Evolutionary conservation across 1,140 invertebrate genomes (phyloP).

Genomic region (Megalonaias nervosa): DNA sequence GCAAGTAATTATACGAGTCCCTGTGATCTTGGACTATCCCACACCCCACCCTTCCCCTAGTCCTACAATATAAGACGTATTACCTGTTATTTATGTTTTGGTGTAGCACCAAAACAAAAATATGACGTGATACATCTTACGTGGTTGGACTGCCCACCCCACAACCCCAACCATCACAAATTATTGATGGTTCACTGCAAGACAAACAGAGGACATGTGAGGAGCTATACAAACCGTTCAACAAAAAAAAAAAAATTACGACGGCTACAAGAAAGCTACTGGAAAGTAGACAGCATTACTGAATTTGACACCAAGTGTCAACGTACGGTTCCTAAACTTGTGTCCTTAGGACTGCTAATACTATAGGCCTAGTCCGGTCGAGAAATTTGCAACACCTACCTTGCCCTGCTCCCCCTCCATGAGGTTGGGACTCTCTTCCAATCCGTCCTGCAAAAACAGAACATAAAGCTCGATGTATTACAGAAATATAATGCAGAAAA

Average conservation of each 20-base stretch:
- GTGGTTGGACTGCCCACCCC: too few species aligned
- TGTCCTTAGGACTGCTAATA: not conserved
- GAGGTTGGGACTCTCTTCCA: slow-evolving; percentile 70
- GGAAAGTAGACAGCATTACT: not conserved
- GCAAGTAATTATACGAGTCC: too few species aligned
- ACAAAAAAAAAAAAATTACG: not conserved
- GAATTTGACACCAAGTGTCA: not conserved
- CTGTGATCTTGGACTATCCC: too few species aligned
- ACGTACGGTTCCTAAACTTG: not conserved
- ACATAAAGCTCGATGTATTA: slow-evolving; percentile 8
- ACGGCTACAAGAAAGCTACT: not conserved
- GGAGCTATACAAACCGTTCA: not conserved
- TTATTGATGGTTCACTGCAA: too few species aligned
- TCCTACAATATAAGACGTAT: too few species aligned
- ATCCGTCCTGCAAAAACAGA: slow-evolving; percentile 67
- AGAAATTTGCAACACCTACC: slow-evolving; percentile 24
- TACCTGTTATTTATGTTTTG: too few species aligned
- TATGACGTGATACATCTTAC: too few species aligned
- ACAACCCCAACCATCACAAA: too few species aligned
- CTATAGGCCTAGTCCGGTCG: not conserved
- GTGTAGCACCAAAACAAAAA: too few species aligned
- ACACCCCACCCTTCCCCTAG: too few species aligned
- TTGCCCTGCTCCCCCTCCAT: slow-evolving; percentile 63
- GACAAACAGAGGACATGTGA: not conserved
- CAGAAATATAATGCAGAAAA: slow-evolving; percentile 20